Conservation (phyloP, 2,113 vertebrate genomes). For the Scortum barcoo region DNA sequence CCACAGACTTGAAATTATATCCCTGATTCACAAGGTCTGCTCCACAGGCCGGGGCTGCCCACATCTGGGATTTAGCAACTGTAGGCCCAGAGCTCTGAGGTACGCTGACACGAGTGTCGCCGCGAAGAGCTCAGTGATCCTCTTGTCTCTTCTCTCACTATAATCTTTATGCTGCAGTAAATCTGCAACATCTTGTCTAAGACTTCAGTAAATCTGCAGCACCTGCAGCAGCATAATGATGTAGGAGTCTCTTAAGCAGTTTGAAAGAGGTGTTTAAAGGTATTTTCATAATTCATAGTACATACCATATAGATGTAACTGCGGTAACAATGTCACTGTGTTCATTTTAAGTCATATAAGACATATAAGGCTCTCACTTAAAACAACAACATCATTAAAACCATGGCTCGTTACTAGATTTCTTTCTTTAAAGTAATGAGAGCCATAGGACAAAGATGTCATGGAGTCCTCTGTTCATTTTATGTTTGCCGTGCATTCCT, state of each 20-base stretch:
- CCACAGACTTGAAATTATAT: slow-evolving; percentile 53
- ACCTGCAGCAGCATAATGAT: slow-evolving; percentile 22
- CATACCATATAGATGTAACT: not conserved
- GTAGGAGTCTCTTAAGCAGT: not conserved
- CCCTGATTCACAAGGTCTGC: slow-evolving; percentile 46
- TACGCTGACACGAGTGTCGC: slow-evolving; percentile 13
- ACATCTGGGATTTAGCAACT: slow-evolving; percentile 50
- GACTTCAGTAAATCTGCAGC: slow-evolving; percentile 16
- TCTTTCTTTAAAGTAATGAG: not conserved
- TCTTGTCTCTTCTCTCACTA: slow-evolving; percentile 13
- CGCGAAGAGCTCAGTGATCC: slow-evolving; percentile 27
- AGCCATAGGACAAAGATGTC: slow-evolving; percentile 28
- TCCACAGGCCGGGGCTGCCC: slow-evolving; percentile 21
- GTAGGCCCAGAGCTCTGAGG: slow-evolving; percentile 18
- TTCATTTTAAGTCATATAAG: slow-evolving; percentile 14
- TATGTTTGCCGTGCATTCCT: slow-evolving; percentile 41
- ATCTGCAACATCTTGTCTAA: slow-evolving; percentile 22
- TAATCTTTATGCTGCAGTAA: slow-evolving; percentile 19
- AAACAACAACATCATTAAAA: slow-evolving; percentile 16
- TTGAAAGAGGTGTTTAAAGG: slow-evolving; percentile 3
- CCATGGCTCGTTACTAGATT: not conserved
- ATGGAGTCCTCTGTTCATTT: slow-evolving; percentile 44
- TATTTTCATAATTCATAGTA: not conserved
- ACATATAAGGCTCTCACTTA: slow-evolving; percentile 32
- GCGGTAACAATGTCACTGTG: not conserved